Evolutionary conservation across 1,140 invertebrate genomes (phyloP), one percentile per base, ranked within the genome.

Genomic region (Drosophila parvula): DNA sequence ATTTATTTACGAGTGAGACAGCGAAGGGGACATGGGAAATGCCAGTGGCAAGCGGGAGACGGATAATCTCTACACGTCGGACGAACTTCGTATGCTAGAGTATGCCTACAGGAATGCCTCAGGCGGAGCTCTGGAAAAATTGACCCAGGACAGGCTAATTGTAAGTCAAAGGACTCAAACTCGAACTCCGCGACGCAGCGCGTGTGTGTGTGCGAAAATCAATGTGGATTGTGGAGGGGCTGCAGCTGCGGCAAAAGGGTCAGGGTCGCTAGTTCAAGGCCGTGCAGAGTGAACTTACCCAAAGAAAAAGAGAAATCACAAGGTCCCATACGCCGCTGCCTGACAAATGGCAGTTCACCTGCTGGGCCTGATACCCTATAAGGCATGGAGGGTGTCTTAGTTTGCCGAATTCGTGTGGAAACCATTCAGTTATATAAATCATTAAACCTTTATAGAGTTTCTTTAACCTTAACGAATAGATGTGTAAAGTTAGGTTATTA

Each of bases 121-220:
- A n/a, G 85, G 85, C 47, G 85, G 85, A 34, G 74, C 85, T 18
- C 63, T 88, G 41, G 84, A 89, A 10, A 89, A 84, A 53, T 36
- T 89, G 64, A 89, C 80, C 30, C 76, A 79, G 16, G 85, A 90
- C 41, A 67, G 84, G 34, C 61, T 89, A 18, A 86, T 89, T 75
- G 84, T 89, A 76, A 53, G 84, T 77, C 34, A 14, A 44, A 16
- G 41, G 38, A 36, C 18, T 18, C 12, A 9, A 8, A 14, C 4
- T 60, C 14, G 27, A 43, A 22, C 27, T 62, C 32, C 34, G 38
- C 16, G 5, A 38, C 11, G 28, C 5, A 8, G 30, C 22, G 34
- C 14, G 50, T 86, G 53, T 48, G 44, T 45, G 41, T 40, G 30
- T 64, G 61, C 38, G 44, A 88, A 79, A 88, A 88, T 88, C 83